These are phyloP conservation scores for Centruroides sculpturatus DNA, from an alignment of 1,140 invertebrate genomes.

Conservation along the genomic window DNA sequence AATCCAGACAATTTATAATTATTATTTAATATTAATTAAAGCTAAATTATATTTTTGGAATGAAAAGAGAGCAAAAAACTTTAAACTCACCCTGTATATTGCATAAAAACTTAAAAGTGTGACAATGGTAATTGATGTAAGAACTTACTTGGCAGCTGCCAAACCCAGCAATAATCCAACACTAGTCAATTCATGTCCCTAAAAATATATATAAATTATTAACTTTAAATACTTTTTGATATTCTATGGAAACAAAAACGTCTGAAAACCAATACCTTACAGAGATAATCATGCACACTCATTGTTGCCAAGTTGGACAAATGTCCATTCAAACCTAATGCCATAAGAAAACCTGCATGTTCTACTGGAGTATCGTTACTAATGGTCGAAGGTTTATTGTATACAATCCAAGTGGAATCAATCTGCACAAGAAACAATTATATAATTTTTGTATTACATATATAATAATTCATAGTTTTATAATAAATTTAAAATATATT, in stretches of 20 bases:
- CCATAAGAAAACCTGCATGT: conserved; percentile 90
- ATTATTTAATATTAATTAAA: too few relatives aligned
- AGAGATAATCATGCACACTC: conserved; percentile 77
- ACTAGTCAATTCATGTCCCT: conserved; percentile 69
- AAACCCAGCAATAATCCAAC: conserved; percentile 76
- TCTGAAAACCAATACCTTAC: conserved; percentile 40
- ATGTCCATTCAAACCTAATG: conserved; percentile 82
- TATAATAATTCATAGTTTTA: too few relatives aligned
- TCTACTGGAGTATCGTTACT: conserved; percentile 54
- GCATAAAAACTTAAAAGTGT: too few relatives aligned
- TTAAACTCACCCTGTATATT: too few relatives aligned
- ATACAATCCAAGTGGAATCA: conserved; percentile 83
- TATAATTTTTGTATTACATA: background rate
- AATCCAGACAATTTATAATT: too few relatives aligned
- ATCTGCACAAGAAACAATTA: conserved; percentile 35
- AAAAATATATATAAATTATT: conserved; percentile 7
- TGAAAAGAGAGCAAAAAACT: too few relatives aligned
- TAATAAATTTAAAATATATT: too few relatives aligned
- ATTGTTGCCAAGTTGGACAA: conserved; percentile 66
- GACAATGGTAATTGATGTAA: too few relatives aligned
- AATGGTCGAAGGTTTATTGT: conserved; percentile 58
- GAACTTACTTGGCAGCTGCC: conserved; percentile 40
- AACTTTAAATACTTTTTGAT: too few relatives aligned
- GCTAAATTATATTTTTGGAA: too few relatives aligned
- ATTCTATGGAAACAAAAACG: background rate